Evolutionary conservation across 2,888 invertebrate genomes (phyloP), one percentile per base, ranked within the genome.

Genomic region (Onthophagus sagittarius): DNA sequence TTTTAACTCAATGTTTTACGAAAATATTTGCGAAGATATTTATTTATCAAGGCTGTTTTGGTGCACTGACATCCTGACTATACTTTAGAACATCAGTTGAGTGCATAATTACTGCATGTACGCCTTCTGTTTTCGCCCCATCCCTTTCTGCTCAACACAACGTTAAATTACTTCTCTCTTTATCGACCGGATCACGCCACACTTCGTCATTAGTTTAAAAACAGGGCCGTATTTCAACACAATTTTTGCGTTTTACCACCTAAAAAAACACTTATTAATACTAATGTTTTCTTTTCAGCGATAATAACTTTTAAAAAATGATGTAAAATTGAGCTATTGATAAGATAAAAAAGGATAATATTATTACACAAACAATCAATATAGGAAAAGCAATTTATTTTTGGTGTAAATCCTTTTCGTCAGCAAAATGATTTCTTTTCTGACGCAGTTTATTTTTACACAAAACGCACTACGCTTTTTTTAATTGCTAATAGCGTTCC

Each of bases 111-210:
- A 72, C 32, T 11, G 71, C 71, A 62, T 73, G 23, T 67, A 71
- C 71, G 53, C 71, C 15, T 71, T 67, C 69, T 15, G 62, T 73
- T 71, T 71, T 71, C 15, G 31, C 63, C 63, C 3, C 32, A 15
- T 63, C n/a, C 63, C 39, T 69, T 69, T 31, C 70, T 39, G 9
- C 7, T n/a, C 39, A 53, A 53, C 39, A 65, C 67, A 72, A 14
- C 5, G 5, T 53, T 1, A 1, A 11, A 11, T 53, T 53, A 53
- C 11, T 62, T 33, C 69, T 70, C 15, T 72, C 69, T 72, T 53
- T 63, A 32, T 75, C 67, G 62, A 69, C 39, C 33, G 64, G 69
- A 75, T 75, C 75, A 75, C 75, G 75, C 75, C 72, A 75, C 69
- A 67, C 70, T 64, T 32, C 75, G 75, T 75, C 75, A 75, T 73